These are phyloP conservation scores for Chaetorhynchus papuensis DNA, from an alignment of 2,113 vertebrate genomes.

Conservation along the genomic window DNA sequence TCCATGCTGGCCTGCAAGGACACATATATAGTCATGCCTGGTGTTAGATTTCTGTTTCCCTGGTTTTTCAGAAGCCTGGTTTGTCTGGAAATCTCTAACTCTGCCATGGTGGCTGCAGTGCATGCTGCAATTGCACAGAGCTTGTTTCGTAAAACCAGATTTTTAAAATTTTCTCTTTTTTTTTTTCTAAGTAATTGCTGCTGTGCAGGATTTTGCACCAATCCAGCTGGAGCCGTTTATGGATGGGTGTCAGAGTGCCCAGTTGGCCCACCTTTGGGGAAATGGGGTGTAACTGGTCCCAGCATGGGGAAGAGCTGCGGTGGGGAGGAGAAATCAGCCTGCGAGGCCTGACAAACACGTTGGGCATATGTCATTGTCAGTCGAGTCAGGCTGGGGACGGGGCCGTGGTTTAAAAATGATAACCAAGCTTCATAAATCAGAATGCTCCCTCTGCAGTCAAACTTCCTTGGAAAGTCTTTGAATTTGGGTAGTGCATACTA, in stretches of 20 bases:
- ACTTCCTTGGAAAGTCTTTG: slow-evolving; percentile 66
- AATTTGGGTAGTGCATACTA: slow-evolving; percentile 61
- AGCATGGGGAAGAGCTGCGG: fast-evolving
- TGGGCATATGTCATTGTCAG: slow-evolving; percentile 15
- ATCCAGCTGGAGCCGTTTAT: neutral
- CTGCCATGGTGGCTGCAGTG: neutral
- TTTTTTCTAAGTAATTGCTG: neutral
- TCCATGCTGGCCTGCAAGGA: neutral
- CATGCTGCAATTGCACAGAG: neutral
- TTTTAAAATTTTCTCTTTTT: neutral
- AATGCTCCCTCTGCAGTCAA: slow-evolving; percentile 38
- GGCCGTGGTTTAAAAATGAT: slow-evolving; percentile 41
- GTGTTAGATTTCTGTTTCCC: neutral
- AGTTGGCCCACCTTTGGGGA: neutral
- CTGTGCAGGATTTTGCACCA: neutral
- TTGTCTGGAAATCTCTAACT: neutral
- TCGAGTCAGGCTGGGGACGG: slow-evolving; percentile 11
- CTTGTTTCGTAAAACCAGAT: neutral
- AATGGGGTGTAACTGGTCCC: neutral
- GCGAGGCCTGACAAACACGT: neutral
- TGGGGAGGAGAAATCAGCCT: fast-evolving
- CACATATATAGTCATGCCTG: neutral
- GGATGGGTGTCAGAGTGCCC: neutral
- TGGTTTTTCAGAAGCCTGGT: neutral
- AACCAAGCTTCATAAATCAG: slow-evolving; percentile 59